A percentile compares a stretch with the other conserved stretches of the same genome.
These are phyloP conservation scores for Harpalus rubripes DNA, from an alignment of 2,888 invertebrate genomes.

Conservation along the genomic window DNA sequence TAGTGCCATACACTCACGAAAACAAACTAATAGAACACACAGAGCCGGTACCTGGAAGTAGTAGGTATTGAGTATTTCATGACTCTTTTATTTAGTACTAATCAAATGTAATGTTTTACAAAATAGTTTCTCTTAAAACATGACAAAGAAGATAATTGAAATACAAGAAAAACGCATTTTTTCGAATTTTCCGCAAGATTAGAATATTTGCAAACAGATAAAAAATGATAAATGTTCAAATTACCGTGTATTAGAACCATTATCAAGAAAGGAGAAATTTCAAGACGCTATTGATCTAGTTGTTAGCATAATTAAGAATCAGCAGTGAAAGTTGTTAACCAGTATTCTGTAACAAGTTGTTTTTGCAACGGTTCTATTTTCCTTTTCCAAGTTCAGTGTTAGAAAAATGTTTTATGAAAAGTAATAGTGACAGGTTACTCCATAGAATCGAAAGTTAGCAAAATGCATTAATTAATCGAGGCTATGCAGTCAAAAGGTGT, in stretches of 20 bases:
- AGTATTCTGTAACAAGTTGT: conserved; percentile 65
- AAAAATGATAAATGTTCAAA: conserved; percentile 37
- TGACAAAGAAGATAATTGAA: background rate
- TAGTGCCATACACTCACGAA: no score
- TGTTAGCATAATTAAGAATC: conserved; percentile 64
- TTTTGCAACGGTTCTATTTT: conserved; percentile 60
- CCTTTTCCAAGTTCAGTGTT: conserved; percentile 71
- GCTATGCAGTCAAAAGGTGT: conserved; percentile 8
- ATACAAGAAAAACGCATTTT: background rate
- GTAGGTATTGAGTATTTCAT: background rate
- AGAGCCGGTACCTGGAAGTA: background rate
- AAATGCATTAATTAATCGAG: conserved; percentile 25
- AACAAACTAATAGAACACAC: no score
- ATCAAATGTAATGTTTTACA: background rate
- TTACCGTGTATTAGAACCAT: conserved; percentile 18
- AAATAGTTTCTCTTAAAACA: background rate
- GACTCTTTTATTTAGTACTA: background rate
- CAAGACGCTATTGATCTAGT: conserved; percentile 60
- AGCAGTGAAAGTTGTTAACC: conserved; percentile 62
- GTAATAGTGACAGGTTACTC: conserved; percentile 68
- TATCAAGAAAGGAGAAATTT: conserved; percentile 61
- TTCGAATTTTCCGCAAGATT: conserved; percentile 22
- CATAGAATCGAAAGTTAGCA: conserved; percentile 64
- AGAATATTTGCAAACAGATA: conserved; percentile 16
- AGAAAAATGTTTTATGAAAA: conserved; percentile 70